Conservation (phyloP, 2,888 invertebrate species). For the Acleris literana region DNA sequence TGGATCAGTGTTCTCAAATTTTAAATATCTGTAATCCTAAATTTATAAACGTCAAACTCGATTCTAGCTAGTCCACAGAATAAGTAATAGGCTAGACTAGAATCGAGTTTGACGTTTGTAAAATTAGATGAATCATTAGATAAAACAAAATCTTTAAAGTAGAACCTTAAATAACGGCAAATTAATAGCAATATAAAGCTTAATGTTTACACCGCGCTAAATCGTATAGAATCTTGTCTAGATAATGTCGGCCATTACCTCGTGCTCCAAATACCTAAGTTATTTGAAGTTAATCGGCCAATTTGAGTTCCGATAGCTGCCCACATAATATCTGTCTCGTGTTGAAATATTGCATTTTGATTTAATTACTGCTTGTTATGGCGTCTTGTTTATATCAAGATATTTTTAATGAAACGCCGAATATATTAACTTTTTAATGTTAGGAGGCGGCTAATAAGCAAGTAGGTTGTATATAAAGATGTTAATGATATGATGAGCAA, state of each 20-base stretch:
- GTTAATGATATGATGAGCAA: no score
- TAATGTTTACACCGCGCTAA: neutral
- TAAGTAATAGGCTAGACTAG: no score
- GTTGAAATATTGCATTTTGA: slow-evolving; percentile 19
- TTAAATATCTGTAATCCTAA: no score
- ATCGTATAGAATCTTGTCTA: slow-evolving; percentile 10
- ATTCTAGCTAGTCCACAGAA: no score
- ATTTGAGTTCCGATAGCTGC: slow-evolving; percentile 15
- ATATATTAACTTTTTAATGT: no score
- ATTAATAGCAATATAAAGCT: neutral
- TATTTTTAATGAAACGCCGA: neutral
- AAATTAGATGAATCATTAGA: no score
- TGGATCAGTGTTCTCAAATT: no score
- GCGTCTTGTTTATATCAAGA: slow-evolving; percentile 8
- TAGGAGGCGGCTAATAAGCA: no score
- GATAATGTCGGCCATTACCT: slow-evolving; percentile 25
- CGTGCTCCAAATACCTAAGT: slow-evolving; percentile 30
- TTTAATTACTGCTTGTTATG: slow-evolving; percentile 22
- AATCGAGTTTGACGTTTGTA: no score
- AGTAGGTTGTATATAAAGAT: no score
- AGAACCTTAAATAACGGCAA: neutral
- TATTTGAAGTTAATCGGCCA: slow-evolving; percentile 17
- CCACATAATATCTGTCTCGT: slow-evolving; percentile 19
- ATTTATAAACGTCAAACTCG: no score
- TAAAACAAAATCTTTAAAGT: neutral